phyloP scores from a whole-genome alignment of 1,140 invertebrate species.

The Elysia chlorotica region DNA sequence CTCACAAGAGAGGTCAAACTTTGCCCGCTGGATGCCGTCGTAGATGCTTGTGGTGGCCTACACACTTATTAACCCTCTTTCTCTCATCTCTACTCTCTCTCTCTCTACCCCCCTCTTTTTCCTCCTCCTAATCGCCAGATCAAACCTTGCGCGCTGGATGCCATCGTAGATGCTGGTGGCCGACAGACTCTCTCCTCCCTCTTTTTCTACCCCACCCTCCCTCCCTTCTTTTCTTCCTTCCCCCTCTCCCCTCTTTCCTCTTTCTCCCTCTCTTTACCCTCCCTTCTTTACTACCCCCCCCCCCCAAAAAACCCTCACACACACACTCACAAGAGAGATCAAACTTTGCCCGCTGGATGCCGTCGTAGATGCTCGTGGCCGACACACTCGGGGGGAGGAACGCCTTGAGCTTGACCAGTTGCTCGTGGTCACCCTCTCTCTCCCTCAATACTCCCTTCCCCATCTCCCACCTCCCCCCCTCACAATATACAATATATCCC shows the following conservation, averaged over 20 bases:
- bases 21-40: no score
- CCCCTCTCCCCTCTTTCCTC: no score
- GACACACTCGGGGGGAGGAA: neutral
- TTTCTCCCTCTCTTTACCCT: no score
- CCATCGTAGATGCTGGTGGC: conserved; percentile 1
- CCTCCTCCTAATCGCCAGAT: conserved; percentile 2
- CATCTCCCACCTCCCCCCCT: no score
- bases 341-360: neutral
- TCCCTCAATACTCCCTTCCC: no score
- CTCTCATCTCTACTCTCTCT: neutral
- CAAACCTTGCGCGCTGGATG: neutral
- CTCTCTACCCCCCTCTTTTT: neutral
- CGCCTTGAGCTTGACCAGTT: neutral
- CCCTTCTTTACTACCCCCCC: no score
- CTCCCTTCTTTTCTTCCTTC: no score
- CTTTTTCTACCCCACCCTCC: neutral
- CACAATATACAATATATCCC: no score
- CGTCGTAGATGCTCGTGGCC: neutral
- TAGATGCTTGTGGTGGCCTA: neutral
- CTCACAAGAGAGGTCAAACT: neutral
- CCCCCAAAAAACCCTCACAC: no score
- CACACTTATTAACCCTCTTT: neutral
- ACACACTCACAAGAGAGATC: conserved; percentile 11
- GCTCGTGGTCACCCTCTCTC: conserved; percentile 3
- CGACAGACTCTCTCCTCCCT: no score